Evolutionary conservation across 2,113 vertebrate genomes (phyloP).

Genomic region (Apus apus): DNA sequence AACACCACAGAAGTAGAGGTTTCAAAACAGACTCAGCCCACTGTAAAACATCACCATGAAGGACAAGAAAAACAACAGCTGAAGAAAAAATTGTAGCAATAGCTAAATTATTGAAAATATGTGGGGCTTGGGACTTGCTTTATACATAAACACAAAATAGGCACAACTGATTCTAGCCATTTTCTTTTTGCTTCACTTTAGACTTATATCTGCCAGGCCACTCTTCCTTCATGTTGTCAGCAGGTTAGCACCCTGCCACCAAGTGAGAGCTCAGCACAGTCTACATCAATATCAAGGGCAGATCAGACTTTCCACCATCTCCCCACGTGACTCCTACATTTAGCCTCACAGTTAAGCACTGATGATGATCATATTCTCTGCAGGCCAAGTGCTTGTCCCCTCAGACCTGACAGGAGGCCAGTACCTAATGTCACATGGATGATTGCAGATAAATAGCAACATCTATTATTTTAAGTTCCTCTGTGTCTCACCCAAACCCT

Average conservation of each 20-base stretch:
- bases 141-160: background rate
- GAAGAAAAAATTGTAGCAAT: background rate
- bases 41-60: background rate
- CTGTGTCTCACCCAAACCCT: background rate
- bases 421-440: background rate
- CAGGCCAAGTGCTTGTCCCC: background rate
- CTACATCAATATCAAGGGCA: background rate
- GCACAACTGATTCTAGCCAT: rapidly evolving
- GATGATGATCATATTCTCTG: background rate
- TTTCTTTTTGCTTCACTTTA: background rate
- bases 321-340: background rate
- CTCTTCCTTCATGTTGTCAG: background rate
- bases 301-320: background rate
- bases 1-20: background rate
- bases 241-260: background rate
- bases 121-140: background rate
- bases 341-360: background rate
- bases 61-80: background rate
- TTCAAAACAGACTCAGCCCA: background rate
- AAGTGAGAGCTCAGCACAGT: background rate
- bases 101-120: background rate
- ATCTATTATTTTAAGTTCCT: background rate
- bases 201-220: background rate
- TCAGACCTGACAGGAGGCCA: background rate
- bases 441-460: background rate